Percentiles rank a stretch among this genome's conserved stretches.
phyloP scores from a whole-genome alignment of 2,888 invertebrate genomes.

The Thalpophila matura region DNA sequence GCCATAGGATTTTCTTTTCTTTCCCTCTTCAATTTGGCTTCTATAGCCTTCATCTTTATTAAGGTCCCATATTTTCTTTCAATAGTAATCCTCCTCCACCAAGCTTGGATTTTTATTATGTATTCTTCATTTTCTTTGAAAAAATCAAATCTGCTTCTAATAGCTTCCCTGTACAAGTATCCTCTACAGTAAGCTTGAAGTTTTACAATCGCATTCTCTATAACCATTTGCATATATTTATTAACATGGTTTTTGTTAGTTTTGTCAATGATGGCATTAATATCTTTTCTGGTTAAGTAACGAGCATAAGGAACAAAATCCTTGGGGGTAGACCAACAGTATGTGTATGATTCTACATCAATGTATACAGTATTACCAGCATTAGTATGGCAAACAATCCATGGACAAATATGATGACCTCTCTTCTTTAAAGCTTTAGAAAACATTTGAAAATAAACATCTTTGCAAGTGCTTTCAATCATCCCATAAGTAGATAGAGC shows the following conservation, averaged over 20 bases:
- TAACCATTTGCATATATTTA: constrained; percentile 80
- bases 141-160: constrained; percentile 80
- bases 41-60: constrained; percentile 83
- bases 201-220: constrained; percentile 85
- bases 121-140: constrained; percentile 82
- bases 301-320: constrained; percentile 87
- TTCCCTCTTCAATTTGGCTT: constrained; percentile 79
- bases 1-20: constrained; percentile 83
- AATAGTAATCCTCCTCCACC: constrained; percentile 91
- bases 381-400: constrained; percentile 88
- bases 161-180: constrained; percentile 88
- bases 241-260: constrained; percentile 85
- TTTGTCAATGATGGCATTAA: constrained; percentile 80
- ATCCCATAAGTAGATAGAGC: constrained; percentile 70
- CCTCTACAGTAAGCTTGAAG: constrained; percentile 92
- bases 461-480: constrained; percentile 80
- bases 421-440: constrained; percentile 84
- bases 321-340: constrained; percentile 89
- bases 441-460: constrained; percentile 87
- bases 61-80: constrained; percentile 84
- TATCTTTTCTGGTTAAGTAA: constrained; percentile 86
- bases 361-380: constrained; percentile 89
- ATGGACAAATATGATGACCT: constrained; percentile 84
- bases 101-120: constrained; percentile 91
- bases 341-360: constrained; percentile 87